Evolutionary conservation across 2,797 vertebrate genomes (phyloP), one percentile per base, ranked within the genome.

Genomic region (Gymnopithys bicolor): DNA sequence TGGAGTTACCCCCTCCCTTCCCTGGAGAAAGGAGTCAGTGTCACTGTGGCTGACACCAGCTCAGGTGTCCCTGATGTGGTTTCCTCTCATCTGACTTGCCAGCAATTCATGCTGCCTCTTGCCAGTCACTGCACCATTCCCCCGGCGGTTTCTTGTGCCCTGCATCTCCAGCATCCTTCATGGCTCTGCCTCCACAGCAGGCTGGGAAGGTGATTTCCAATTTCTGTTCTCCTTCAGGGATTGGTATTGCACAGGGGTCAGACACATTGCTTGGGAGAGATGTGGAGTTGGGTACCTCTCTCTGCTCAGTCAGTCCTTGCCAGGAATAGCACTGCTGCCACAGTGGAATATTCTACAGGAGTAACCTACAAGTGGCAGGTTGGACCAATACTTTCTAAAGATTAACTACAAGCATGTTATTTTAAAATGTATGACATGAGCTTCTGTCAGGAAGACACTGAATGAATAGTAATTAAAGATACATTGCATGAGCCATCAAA

Each of bases 201-300:
- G 30, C 41, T 35, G 39, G 63, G 68, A 76, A 69, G 17, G 23
- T 51, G 48, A 51, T 77, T 84, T 67, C 39, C 45, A 43, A 1
- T 71, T 64, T 35, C 79, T 37, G 3, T 67, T 84, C 49, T 84
- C 43, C 7, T 51, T 30, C 52, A 33, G 58, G 49, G 89, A 7
- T 52, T n/a, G 25, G 55, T 18, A 33, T 24, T 35, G 25, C 45
- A 17, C 1, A 2, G 16, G 13, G 25, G 1, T 28, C 3, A 1
- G 55, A 13, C 18, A 43, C 35, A 51, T 48, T 30, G 39, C 45
- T 70, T 41, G 43, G 24, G n/a, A 35, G 6, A 43, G 24, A 30
- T 0, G 0, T 27, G 35, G 15, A 13, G 48, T 33, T 1, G 0
- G 23, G 10, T 3, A 1, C 18, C 1, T 1, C 18, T 49, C 21